Base-by-base conservation (phyloP, 2,888 invertebrate species). In the Laspeyria flexula region DNA sequence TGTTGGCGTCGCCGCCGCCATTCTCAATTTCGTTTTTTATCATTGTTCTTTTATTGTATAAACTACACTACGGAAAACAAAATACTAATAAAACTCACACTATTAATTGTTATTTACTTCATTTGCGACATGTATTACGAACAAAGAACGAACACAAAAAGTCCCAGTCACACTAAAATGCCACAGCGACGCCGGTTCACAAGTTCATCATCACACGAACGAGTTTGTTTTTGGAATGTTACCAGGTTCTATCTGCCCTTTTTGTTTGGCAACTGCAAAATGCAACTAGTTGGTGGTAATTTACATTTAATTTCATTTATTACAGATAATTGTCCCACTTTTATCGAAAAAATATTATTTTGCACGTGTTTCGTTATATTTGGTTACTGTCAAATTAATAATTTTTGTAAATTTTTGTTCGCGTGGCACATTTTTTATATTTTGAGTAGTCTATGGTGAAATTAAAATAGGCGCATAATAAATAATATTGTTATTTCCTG, bases 1-100 rank as follows among this genome's bases (percentile, higher is more conserved):
- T 92, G 84, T 81, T 82, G 72, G 89, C 91, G 90, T 90, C 92
- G 86, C 90, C 92, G 90, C 91, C 91, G 91, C 92, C 92, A 90
- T 92, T 92, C 92, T 93, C 92, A 84, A 90, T 90, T 69, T 92
- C 91, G 88, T 86, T 88, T 55, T 85, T 82, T 86, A 88, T 68
- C 90, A 91, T 91, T 77, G 83, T 88, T 86, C 77, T 78, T 81
- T 77, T 77, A 75, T 75, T 74, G 74, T 74, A 70, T 68, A 69
- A 84, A 90, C 91, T 92, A 91, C 91, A 91, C 91, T 91, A 92
- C 88, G 62, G 68, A 77, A 79, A 86, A 83, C 83, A 77, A 85
- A 88, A 88, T 85, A 77, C 79, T 86, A 84, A 80, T 83, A 77
- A 82, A 86, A 88, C 83, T 83, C 83, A 85, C 90, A 85, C 85